Base-by-base conservation (phyloP, 2,888 invertebrate genomes). In the Pheosia gnoma region DNA sequence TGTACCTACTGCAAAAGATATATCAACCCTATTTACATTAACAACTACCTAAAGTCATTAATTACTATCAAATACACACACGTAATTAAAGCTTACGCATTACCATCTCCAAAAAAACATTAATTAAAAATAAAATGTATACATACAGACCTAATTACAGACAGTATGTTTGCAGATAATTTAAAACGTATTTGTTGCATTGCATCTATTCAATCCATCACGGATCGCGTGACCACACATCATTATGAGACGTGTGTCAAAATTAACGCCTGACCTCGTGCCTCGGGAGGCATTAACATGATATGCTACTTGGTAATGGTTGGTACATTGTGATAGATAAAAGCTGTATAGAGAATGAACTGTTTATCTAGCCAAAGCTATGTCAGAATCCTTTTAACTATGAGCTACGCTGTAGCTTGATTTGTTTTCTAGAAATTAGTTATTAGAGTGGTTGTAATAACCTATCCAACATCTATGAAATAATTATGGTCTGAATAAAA, bases 191-290 rank as follows among this genome's bases (percentile, higher is more conserved):
- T 77, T 74, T 73, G 65, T 61, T 67, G 61, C 68, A 56, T 59
- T 64, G 57, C 62, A 68, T 70, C 70, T 64, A 67, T 67, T 67
- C 60, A 62, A 69, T 72, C 67, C 58, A 75, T 74, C 72, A 68
- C 58, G 61, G 57, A 70, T 83, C 66, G 84, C 85, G 85, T 86
- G 86, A 79, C 79, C 79, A 54, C 54, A 61, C 57, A 62, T 85
- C 80, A 83, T 85, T 85, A 84, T 65, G 53, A 62, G 81, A 79
- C 79, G 79, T 75, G 80, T 81, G 83, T 84, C 84, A 81, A 83
- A 82, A 83, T 81, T 75, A 80, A 72, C 67, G 73, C 74, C 62
- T 73, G 79, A 82, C 83, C 82, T 82, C 80, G 77, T 73, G 71
- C 67, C 67, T 74, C 70, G 70, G 71, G 72, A 71, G 66, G 70